Conservation (phyloP, 2,888 invertebrate species). For the Pachydiplax longipennis region DNA sequence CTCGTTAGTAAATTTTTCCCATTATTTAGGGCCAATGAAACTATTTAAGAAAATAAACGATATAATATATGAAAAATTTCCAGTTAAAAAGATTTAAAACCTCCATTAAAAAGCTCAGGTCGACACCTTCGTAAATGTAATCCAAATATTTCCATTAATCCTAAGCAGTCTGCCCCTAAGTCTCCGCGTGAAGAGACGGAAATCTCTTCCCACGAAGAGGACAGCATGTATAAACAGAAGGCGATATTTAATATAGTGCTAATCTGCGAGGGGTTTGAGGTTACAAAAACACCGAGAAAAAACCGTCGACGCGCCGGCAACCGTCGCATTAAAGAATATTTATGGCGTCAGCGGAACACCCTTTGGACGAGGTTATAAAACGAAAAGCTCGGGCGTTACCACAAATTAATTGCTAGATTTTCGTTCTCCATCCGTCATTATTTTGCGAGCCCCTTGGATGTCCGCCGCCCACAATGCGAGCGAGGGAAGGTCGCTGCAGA, state of each 20-base stretch:
- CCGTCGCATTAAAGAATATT: neutral
- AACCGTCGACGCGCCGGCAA: neutral
- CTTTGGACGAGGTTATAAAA: neutral
- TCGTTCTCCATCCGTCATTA: neutral
- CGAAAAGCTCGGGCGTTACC: neutral
- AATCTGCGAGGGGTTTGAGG: neutral
- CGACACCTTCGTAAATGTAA: too few relatives aligned
- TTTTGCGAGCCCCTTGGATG: neutral
- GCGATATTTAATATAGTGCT: neutral
- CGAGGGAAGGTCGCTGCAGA: neutral
- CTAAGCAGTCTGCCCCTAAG: too few relatives aligned
- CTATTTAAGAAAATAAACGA: too few relatives aligned
- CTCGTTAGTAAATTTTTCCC: too few relatives aligned
- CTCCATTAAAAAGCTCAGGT: too few relatives aligned
- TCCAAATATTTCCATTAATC: too few relatives aligned
- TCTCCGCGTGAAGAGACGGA: too few relatives aligned
- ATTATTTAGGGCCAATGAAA: too few relatives aligned
- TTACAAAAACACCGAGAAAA: neutral
- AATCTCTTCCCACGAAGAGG: too few relatives aligned
- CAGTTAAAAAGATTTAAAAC: too few relatives aligned
- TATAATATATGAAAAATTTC: too few relatives aligned
- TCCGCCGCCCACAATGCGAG: neutral
- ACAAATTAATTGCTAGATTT: constrained; percentile 12
- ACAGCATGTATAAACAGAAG: too few relatives aligned
- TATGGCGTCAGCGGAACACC: neutral